A percentile compares a stretch with the other conserved stretches of the same genome.
Conservation (phyloP, 2,888 invertebrate species). For the Chloroclystis v-ata region DNA sequence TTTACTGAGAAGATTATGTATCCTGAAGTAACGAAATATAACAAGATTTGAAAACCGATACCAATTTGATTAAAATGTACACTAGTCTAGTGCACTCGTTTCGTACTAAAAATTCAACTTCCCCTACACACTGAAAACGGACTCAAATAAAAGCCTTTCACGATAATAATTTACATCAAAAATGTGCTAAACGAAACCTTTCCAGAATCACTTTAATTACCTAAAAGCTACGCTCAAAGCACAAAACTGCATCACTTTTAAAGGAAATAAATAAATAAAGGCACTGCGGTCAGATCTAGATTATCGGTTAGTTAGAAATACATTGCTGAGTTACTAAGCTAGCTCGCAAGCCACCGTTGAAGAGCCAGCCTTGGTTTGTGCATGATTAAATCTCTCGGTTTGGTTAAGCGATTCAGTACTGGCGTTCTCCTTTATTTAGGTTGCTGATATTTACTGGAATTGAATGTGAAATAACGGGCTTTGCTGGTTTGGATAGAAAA, state of each 20-base stretch:
- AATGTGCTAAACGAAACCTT: conserved; percentile 15
- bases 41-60: no score
- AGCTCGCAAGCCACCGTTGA: conserved; percentile 8
- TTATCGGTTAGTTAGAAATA: conserved; percentile 15
- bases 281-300: conserved; percentile 12
- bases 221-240: conserved; percentile 47
- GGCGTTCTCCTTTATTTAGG: conserved; percentile 15
- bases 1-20: no score
- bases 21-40: no score
- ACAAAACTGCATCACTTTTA: conserved; percentile 38
- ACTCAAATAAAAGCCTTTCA: not conserved
- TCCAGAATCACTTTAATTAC: conserved; percentile 45
- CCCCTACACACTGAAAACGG: no score
- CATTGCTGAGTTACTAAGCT: conserved; percentile 21
- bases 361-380: conserved; percentile 23
- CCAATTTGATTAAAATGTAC: no score
- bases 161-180: conserved; percentile 4
- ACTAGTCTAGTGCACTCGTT: no score
- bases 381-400: conserved; percentile 10
- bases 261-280: conserved; percentile 9
- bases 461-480: not conserved
- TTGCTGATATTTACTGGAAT: conserved; percentile 8
- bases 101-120: no score
- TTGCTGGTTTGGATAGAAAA: not conserved
- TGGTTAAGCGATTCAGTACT: conserved; percentile 8